Base-by-base conservation (phyloP, 1,140 invertebrate genomes). In the Druon quercuslanigerum region DNA sequence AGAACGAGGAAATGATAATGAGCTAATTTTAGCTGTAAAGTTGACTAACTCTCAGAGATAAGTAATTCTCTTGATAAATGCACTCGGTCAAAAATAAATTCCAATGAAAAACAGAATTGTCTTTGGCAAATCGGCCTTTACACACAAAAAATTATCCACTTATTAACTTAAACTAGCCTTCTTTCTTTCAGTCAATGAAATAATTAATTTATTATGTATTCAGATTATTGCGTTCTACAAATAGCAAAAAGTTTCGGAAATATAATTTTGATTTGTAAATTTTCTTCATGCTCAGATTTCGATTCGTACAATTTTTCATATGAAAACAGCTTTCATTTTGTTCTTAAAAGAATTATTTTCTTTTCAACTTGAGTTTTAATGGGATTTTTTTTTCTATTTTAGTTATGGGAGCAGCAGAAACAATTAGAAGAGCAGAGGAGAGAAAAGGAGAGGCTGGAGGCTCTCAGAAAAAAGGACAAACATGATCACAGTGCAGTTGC, bases 401-500 rank as follows among this genome's bases (percentile, higher is more conserved):
- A 97, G 94, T 93, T 96, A 85, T 95, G 96, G 93, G 96, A 97
- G 86, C 95, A 96, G 86, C 95, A 95, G 90, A 95, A 96, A 85
- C 93, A 94, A 76, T 91, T 96, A 86, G 94, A 94, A 81, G 94
- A 94, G 85, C 90, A 95, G 87, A 90, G 94, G 76, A 91, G 94
- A 83, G 96, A 98, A 87, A 93, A 96, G 72, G 96, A 97, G 86
- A 92, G 95, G 79, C 92, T 97, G 75, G 95, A 97, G 84, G 94
- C 95, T 19, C 92, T 98, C 72, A 95, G 96, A 82, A 98, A 98
- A 90, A 98, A 98, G 90, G 96, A 97, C 85, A 97, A 97, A 88
- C 95, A 98, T 88, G 96, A 98, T 91, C 96, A 98, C 91, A 98
- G 97, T 92, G 98, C 98, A 20, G 95, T 98, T 80, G 97, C 98